These are phyloP conservation scores for Caranx ignobilis DNA, from an alignment of 2,113 vertebrate genomes.

Conservation along the genomic window DNA sequence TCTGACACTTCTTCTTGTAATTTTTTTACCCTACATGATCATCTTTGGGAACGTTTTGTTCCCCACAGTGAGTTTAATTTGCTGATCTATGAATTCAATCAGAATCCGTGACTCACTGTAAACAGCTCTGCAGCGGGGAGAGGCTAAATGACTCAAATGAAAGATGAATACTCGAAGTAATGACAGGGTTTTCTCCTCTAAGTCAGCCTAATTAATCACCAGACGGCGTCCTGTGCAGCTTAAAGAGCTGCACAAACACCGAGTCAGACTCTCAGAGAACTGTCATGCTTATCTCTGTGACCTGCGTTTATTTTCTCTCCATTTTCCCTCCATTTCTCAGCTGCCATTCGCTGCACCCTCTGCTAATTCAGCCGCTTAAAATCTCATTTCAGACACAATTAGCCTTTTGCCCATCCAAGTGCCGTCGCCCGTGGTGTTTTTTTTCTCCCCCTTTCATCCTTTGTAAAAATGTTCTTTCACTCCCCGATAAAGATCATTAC, in stretches of 20 bases:
- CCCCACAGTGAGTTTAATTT: slow-evolving; percentile 21
- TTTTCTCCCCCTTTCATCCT: slow-evolving; percentile 37
- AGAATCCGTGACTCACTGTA: slow-evolving; percentile 1
- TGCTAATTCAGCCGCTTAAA: slow-evolving; percentile 83
- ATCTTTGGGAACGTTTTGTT: slow-evolving; percentile 8
- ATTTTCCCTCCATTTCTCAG: slow-evolving; percentile 62
- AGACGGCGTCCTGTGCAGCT: slow-evolving; percentile 41
- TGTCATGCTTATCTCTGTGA: slow-evolving; percentile 66
- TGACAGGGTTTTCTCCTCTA: slow-evolving; percentile 57
- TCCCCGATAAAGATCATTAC: slow-evolving; percentile 75
- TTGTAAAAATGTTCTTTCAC: slow-evolving; percentile 68
- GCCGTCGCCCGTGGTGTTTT: slow-evolving; percentile 41
- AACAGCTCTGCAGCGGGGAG: slow-evolving; percentile 21
- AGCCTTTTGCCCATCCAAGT: slow-evolving; percentile 81
- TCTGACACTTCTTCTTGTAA: neutral
- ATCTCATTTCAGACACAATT: slow-evolving; percentile 85
- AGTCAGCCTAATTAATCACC: slow-evolving; percentile 70
- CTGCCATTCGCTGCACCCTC: slow-evolving; percentile 57
- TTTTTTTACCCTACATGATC: neutral
- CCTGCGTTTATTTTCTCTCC: slow-evolving; percentile 57
- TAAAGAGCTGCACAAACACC: slow-evolving; percentile 56
- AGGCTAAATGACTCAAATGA: slow-evolving; percentile 48
- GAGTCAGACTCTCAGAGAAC: slow-evolving; percentile 41
- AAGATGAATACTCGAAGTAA: slow-evolving; percentile 51
- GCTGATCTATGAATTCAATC: slow-evolving; percentile 24